Evolutionary conservation across 2,113 vertebrate species (phyloP), one percentile per base, ranked within the genome.

Genomic region (Epinephelus fuscoguttatus): DNA sequence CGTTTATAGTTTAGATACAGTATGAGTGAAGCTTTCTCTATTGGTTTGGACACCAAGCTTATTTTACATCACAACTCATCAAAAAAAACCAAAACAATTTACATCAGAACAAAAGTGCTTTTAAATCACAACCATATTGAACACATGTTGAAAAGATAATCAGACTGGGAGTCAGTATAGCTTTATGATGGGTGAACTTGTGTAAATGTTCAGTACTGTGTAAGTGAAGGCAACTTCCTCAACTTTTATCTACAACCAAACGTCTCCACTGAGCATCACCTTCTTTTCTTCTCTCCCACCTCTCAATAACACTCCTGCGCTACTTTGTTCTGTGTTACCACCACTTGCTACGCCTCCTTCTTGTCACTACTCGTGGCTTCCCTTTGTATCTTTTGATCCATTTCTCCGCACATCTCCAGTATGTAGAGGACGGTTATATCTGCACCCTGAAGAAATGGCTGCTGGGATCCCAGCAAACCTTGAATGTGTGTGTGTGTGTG

Each of bases 61-160:
- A 95, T 95, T 66, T 82, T 77, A 75, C 57, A 82, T 80, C 56
- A 77, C 84, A 71, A 40, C 74, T 81, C 66, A 70, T 14, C 17
- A 45, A 77, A 18, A 72, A 37, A 50, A 18, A 19, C 2, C 12
- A 49, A 50, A 50, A 69, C 69, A 75, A 80, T 79, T 40, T 70
- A 91, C 91, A 78, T 82, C 78, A 82, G 50, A 92, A 85, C 49
- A 89, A 94, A 95, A 95, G 95, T 96, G 95, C 95, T 93, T 95
- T 94, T 88, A 91, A 85, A 90, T 89, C 85, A 85, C 75, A 87
- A 91, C 85, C 81, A 70, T 87, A 64, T 49, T 42, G 21, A 86
- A 86, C 67, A 87, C 52, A 78, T 68, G 52, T 55, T 63, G 23
- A 64, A 74, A 61, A 75, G n/a, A 55, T 73, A 37, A 74, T 77